Evolutionary conservation across 64 coral and sea anemone genomes (phyloP).

Genomic region (Trachythela sp.): DNA sequence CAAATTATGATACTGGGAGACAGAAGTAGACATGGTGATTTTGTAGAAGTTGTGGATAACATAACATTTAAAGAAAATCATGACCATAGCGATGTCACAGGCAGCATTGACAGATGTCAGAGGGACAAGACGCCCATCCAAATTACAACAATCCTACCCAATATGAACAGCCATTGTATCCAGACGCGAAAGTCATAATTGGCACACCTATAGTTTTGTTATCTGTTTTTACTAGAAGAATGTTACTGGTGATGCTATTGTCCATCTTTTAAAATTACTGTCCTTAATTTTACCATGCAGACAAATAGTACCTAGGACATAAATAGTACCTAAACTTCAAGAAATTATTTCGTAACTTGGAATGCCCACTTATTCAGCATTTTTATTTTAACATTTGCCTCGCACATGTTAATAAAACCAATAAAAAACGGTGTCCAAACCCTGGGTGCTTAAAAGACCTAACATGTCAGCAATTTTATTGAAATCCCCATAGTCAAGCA

Average conservation of each 20-base stretch:
- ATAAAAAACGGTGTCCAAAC: constrained; percentile 52
- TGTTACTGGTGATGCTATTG: constrained; percentile 1
- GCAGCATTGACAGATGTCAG: not conserved
- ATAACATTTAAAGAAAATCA: not conserved
- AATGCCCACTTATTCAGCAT: constrained; percentile 46
- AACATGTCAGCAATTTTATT: constrained; percentile 33
- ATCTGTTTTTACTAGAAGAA: not conserved
- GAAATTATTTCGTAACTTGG: constrained; percentile 48
- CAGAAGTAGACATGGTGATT: not conserved
- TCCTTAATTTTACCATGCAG: not conserved
- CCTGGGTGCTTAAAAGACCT: constrained; percentile 43
- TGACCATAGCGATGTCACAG: not conserved
- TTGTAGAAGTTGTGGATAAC: not conserved
- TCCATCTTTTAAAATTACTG: not conserved
- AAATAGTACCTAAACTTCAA: constrained; percentile 53
- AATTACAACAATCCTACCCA: not conserved
- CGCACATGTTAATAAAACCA: constrained; percentile 11
- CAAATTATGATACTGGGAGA: not conserved
- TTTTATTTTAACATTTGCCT: constrained; percentile 54
- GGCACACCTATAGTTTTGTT: not conserved
- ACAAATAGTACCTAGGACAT: not conserved
- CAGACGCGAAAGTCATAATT: not conserved
- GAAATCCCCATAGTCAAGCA: constrained; percentile 55
- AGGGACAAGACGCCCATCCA: not conserved
- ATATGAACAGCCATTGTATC: not conserved